Percentiles rank a stretch among this genome's conserved stretches.
Evolutionary conservation across 35 echinoderm and acorn worm genomes (phyloP).

Genomic region (Acanthaster planci): DNA sequence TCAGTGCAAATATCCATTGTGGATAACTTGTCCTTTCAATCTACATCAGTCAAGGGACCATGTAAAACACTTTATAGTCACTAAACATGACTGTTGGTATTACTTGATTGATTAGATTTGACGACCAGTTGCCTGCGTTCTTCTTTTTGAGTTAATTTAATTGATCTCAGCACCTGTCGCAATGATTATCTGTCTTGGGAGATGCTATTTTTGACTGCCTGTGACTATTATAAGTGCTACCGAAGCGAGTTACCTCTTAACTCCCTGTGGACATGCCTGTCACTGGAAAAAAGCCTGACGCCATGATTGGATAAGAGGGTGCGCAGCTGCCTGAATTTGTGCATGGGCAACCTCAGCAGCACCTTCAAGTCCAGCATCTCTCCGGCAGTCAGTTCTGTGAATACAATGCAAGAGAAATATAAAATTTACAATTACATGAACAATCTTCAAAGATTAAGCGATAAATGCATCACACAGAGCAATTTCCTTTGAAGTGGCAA

Average conservation of each 20-base stretch:
- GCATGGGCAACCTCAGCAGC: neutral
- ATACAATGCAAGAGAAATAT: too few species aligned
- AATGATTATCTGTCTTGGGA: neutral
- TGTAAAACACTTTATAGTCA: neutral
- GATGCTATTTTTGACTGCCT: neutral
- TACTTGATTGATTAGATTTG: neutral
- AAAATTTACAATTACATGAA: too few species aligned
- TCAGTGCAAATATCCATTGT: too few species aligned
- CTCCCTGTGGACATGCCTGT: neutral
- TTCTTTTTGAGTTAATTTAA: too few species aligned
- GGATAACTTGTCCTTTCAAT: too few species aligned
- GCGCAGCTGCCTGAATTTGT: neutral
- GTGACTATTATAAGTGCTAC: neutral
- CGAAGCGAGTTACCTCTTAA: neutral
- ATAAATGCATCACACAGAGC: too few species aligned
- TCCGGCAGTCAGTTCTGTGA: constrained; percentile 10
- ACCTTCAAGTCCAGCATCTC: neutral
- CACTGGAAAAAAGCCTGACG: neutral
- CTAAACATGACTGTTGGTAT: neutral
- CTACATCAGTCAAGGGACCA: neutral
- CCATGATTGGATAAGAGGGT: neutral
- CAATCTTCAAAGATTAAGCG: too few species aligned
- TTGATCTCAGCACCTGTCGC: too few species aligned
- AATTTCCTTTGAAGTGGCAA: too few species aligned
- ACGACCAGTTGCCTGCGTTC: too few species aligned